Conservation (phyloP, 2,888 invertebrate genomes). For the Ceriagrion tenellum region DNA sequence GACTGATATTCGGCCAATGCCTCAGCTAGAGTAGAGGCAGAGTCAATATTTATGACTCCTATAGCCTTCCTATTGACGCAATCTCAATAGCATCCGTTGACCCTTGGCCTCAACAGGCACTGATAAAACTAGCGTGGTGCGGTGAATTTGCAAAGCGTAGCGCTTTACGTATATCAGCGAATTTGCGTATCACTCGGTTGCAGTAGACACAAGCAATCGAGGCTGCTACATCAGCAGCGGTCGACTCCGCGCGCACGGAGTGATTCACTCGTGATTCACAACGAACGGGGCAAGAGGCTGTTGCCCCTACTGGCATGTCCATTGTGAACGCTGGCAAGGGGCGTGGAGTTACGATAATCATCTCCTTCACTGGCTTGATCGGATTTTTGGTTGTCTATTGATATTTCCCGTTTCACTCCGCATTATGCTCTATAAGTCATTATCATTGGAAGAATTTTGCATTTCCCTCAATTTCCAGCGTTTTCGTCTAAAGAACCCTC, state of each 20-base stretch:
- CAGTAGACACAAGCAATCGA: not conserved
- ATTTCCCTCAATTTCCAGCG: no score
- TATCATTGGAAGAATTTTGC: no score
- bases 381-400: no score
- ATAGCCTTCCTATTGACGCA: not conserved
- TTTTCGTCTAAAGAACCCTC: no score
- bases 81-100: not conserved
- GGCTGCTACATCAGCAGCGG: not conserved
- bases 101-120: not conserved
- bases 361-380: no score
- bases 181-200: not conserved
- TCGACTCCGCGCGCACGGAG: not conserved
- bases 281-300: no score
- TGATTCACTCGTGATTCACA: not conserved
- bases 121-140: not conserved
- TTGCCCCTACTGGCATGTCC: no score
- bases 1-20: not conserved
- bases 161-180: not conserved
- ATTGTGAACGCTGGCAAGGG: no score
- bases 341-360: no score
- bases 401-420: no score
- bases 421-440: no score
- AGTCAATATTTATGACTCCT: no score
- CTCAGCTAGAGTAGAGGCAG: not conserved
- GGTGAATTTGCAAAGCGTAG: not conserved